phyloP scores from a whole-genome alignment of 1,140 invertebrate genomes.

The Popillia japonica region DNA sequence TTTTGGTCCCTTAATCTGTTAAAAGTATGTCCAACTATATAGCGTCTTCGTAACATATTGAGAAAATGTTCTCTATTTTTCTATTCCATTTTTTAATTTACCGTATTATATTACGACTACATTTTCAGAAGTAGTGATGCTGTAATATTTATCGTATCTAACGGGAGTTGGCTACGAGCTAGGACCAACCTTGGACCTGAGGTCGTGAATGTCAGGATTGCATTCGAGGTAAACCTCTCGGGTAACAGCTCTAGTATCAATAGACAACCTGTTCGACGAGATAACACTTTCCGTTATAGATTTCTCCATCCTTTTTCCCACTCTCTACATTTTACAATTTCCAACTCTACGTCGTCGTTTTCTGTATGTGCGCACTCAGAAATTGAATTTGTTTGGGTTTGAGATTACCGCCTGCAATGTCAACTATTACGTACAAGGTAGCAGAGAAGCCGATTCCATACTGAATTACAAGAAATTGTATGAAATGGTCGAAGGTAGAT shows the following conservation, averaged over 20 bases:
- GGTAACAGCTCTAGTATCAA: neutral
- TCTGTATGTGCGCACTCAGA: neutral
- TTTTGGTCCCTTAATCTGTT: too few relatives aligned
- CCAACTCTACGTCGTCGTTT: neutral
- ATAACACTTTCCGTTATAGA: conserved; percentile 11
- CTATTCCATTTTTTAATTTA: too few relatives aligned
- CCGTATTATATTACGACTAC: neutral
- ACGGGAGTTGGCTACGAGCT: neutral
- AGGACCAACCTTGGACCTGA: conserved; percentile 7
- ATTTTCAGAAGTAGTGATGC: neutral
- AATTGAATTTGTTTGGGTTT: conserved; percentile 7
- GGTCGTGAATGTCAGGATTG: neutral
- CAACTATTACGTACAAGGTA: too few relatives aligned
- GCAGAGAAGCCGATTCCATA: too few relatives aligned
- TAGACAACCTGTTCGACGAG: conserved; percentile 13
- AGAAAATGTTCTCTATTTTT: too few relatives aligned
- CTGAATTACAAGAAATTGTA: too few relatives aligned
- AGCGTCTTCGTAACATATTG: too few relatives aligned
- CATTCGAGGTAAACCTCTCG: conserved; percentile 5
- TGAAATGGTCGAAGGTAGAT: too few relatives aligned
- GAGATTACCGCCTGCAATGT: neutral
- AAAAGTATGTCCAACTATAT: too few relatives aligned
- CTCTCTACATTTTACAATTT: neutral
- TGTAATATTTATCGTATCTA: conserved; percentile 3
- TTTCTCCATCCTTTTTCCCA: neutral